Evolutionary conservation across 2,113 vertebrate genomes (phyloP), one percentile per base, ranked within the genome.

Genomic region (Ochotona curzoniae): DNA sequence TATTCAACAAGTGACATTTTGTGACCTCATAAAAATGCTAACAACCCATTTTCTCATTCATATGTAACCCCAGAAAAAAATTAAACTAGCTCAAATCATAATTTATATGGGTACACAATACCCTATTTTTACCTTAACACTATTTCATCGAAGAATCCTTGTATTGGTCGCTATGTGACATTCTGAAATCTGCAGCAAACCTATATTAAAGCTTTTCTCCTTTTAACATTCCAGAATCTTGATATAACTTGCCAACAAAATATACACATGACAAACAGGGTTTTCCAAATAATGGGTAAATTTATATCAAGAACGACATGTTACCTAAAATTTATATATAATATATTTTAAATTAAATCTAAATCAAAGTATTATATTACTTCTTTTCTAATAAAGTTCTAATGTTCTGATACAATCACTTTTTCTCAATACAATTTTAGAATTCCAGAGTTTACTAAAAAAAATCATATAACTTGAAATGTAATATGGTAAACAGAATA

Each of bases 1-100:
- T 94, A 90, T 94, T 98, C 95, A 96, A n/a, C 67, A 97, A 84
- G 17, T 49, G 94, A 93, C 92, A 95, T 83, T 91, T 82, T 93
- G 94, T 85, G 84, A 23, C 88, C 93, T 79, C 93, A 96, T 90
- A 67, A 96, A 98, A 97, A 97, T 96, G 87, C 90, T 93, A 97
- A 69, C 51, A n/a, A 82, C 35, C 80, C 28, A 63, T 94, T 93
- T 97, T 96, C 60, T 79, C 60, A 93, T 93, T 96, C 92, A 30
- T 2, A 12, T 61, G 26, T 87, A 91, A 91, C 80, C 96, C 95
- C 44, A 38, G 82, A n/a, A 85, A 93, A 96, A 95, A 84, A 94
- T 91, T 85, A 85, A 90, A 90, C 57, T 44, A n/a, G 32, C 93
- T 38, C 67, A 47, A 87, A 1, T 83, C 35, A n/a, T 61, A 92